These are phyloP conservation scores for Latrodectus elegans DNA, from an alignment of 2,888 invertebrate species.

Conservation along the genomic window DNA sequence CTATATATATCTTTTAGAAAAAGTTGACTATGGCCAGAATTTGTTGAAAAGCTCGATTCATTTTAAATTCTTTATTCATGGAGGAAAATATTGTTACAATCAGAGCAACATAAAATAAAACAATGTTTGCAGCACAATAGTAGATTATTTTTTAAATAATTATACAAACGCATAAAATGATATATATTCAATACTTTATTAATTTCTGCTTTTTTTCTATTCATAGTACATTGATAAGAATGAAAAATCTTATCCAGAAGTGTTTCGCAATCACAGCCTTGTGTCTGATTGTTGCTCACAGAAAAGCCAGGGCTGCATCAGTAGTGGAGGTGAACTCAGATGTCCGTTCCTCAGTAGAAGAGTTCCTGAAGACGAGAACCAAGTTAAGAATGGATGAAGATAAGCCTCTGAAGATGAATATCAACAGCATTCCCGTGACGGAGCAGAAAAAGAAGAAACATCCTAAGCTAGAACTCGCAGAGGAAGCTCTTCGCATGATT, in stretches of 20 bases:
- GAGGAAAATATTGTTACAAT: too few relatives aligned
- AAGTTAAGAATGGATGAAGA: conserved; percentile 31
- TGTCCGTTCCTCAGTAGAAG: conserved; percentile 27
- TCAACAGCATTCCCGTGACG: neutral
- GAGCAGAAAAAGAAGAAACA: conserved; percentile 20
- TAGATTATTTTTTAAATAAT: too few relatives aligned
- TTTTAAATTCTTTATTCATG: too few relatives aligned
- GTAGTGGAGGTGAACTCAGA: conserved; percentile 38
- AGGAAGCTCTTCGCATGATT: conserved; percentile 46
- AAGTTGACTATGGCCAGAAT: too few relatives aligned
- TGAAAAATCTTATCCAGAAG: neutral
- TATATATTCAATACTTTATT: too few relatives aligned
- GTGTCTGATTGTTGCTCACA: neutral
- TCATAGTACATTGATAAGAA: neutral
- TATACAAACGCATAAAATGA: too few relatives aligned
- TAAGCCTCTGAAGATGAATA: conserved; percentile 28
- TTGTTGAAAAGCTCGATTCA: too few relatives aligned
- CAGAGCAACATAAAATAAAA: too few relatives aligned
- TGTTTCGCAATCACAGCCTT: neutral
- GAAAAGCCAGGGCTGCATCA: neutral
- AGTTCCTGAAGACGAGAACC: conserved; percentile 27
- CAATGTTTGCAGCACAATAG: too few relatives aligned
- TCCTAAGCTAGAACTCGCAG: conserved; percentile 32
- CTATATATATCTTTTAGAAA: too few relatives aligned
- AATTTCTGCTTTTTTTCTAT: too few relatives aligned